phyloP scores from a whole-genome alignment of 2,888 invertebrate species.

The Metacarcinus magister region DNA sequence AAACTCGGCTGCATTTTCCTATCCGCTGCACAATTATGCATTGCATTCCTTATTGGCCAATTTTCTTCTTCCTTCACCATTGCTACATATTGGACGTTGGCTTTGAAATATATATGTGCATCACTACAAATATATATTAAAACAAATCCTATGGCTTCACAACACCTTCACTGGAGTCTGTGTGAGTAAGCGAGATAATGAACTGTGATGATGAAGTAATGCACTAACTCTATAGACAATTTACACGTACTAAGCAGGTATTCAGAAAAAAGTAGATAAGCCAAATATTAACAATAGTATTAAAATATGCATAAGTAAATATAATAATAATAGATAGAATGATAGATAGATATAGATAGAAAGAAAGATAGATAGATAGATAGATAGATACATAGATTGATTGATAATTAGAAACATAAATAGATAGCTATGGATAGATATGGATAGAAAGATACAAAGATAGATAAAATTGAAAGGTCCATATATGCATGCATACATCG shows the following conservation, averaged over 20 bases:
- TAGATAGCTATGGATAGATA: no score
- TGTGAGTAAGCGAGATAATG: neutral
- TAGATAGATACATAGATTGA: no score
- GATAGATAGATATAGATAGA: no score
- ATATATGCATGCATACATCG: no score
- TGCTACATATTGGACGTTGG: neutral
- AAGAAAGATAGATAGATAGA: no score
- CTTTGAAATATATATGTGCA: neutral
- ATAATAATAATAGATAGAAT: no score
- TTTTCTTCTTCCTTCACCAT: neutral
- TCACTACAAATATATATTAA: neutral
- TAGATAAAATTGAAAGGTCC: no score
- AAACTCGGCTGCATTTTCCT: slow-evolving; percentile 10
- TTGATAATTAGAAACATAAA: no score
- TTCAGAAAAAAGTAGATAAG: neutral
- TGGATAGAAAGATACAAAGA: no score
- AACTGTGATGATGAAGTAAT: neutral
- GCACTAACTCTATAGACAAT: neutral
- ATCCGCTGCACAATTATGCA: neutral
- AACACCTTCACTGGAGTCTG: neutral
- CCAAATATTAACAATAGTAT: no score
- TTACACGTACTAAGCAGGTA: neutral
- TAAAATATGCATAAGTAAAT: no score
- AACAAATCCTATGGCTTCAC: neutral
- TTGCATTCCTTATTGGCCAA: neutral